Evolutionary conservation across 2,888 invertebrate genomes (phyloP).

Genomic region (Leptothorax acervorum): DNA sequence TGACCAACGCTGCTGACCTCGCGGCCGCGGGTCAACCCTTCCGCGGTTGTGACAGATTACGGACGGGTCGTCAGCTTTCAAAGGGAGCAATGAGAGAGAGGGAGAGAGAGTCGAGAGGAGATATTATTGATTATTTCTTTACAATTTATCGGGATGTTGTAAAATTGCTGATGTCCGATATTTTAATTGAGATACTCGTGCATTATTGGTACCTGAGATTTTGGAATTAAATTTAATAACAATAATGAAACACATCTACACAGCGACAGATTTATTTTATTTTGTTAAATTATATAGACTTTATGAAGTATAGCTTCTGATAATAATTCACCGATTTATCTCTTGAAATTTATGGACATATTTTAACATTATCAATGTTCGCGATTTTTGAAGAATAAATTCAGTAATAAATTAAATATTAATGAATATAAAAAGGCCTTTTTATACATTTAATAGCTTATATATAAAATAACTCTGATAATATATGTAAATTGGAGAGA

Average conservation of each 20-base stretch:
- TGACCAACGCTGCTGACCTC: conserved; percentile 63
- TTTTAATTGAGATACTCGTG: neutral
- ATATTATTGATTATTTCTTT: neutral
- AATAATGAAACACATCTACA: neutral
- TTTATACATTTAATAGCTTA: neutral
- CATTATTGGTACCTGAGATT: neutral
- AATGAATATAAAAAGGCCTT: neutral
- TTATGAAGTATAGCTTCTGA: neutral
- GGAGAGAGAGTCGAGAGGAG: neutral
- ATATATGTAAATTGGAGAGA: neutral
- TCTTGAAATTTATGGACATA: neutral
- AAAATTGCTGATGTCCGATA: neutral
- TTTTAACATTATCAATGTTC: neutral
- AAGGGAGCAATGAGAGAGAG: neutral
- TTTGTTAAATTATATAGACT: neutral
- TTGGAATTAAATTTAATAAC: neutral
- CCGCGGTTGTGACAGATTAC: conserved; percentile 64
- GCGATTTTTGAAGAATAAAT: neutral
- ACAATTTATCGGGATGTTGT: neutral
- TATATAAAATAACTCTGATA: neutral
- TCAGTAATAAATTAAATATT: neutral
- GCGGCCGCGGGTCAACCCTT: conserved; percentile 66
- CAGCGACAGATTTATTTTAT: neutral
- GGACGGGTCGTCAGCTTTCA: conserved; percentile 24
- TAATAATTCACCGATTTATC: neutral